phyloP scores from a whole-genome alignment of 1,140 invertebrate species.

The Sminthurides bifidus region DNA sequence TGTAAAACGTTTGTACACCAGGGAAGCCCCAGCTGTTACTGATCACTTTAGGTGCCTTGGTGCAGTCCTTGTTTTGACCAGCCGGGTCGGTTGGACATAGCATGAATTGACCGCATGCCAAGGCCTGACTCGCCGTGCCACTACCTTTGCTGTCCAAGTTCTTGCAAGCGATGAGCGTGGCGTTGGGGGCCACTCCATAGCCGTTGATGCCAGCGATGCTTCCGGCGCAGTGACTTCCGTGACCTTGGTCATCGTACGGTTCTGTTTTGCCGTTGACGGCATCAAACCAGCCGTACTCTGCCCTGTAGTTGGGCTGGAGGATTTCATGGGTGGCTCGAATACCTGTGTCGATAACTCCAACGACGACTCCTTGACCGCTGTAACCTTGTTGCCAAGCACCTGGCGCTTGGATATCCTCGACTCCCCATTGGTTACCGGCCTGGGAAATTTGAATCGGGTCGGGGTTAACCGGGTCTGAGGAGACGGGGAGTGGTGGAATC shows the following conservation, averaged over 20 bases:
- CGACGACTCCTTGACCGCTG: not conserved
- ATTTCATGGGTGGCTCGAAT: constrained; percentile 6
- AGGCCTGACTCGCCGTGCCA: not conserved
- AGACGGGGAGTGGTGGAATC: too few species aligned
- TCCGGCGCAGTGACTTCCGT: constrained; percentile 7
- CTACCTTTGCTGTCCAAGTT: not conserved
- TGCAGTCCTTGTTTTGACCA: not conserved
- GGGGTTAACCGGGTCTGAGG: too few species aligned
- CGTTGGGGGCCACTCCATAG: constrained; percentile 7
- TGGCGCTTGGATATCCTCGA: not conserved
- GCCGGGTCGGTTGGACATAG: not conserved
- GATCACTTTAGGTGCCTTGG: not conserved
- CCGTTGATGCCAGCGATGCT: constrained; percentile 1
- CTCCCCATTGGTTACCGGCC: not conserved
- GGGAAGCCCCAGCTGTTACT: not conserved
- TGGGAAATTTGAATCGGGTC: too few species aligned
- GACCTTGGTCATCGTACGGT: constrained; percentile 5
- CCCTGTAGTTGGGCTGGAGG: not conserved
- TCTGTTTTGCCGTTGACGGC: not conserved
- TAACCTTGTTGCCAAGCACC: not conserved
- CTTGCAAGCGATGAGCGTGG: not conserved
- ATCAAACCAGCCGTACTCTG: constrained; percentile 4
- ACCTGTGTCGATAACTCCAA: not conserved
- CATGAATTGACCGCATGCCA: constrained; percentile 6
- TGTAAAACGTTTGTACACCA: not conserved